Conservation (phyloP, 1,140 invertebrate genomes). For the Carcinoscorpius rotundicauda region DNA sequence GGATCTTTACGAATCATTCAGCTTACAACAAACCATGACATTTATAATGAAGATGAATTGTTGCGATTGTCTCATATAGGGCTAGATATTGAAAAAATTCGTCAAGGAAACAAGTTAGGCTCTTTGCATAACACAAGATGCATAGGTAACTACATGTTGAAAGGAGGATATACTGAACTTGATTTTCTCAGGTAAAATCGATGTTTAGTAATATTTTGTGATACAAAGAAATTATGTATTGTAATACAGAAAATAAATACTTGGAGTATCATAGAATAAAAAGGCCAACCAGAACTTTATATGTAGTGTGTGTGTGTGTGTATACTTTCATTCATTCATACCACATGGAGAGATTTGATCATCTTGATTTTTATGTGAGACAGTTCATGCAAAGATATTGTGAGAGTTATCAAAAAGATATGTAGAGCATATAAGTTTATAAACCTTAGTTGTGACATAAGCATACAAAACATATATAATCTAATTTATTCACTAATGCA, state of each 20-base stretch:
- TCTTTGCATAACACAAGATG: slow-evolving; percentile 50
- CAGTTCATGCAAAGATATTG: too few relatives aligned
- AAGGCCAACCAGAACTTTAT: too few relatives aligned
- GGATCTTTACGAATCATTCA: slow-evolving; percentile 67
- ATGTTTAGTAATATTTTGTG: too few relatives aligned
- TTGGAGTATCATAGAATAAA: not conserved
- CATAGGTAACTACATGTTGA: slow-evolving; percentile 78
- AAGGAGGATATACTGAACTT: slow-evolving; percentile 72
- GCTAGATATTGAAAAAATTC: slow-evolving; percentile 48
- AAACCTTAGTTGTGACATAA: too few relatives aligned
- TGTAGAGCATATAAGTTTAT: too few relatives aligned
- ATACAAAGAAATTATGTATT: not conserved
- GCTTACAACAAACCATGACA: slow-evolving; percentile 67
- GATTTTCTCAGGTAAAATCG: slow-evolving; percentile 41
- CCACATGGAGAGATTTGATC: too few relatives aligned
- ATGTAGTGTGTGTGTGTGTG: too few relatives aligned
- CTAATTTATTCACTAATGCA: too few relatives aligned
- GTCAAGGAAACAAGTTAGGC: slow-evolving; percentile 39
- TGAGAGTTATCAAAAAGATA: too few relatives aligned
- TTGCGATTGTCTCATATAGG: slow-evolving; percentile 56
- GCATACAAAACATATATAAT: too few relatives aligned
- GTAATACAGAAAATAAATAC: not conserved
- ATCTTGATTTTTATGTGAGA: too few relatives aligned
- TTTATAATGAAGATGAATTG: slow-evolving; percentile 70
- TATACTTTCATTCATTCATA: too few relatives aligned